phyloP scores from a whole-genome alignment of 2,888 invertebrate species.

The Calameuta filiformis region DNA sequence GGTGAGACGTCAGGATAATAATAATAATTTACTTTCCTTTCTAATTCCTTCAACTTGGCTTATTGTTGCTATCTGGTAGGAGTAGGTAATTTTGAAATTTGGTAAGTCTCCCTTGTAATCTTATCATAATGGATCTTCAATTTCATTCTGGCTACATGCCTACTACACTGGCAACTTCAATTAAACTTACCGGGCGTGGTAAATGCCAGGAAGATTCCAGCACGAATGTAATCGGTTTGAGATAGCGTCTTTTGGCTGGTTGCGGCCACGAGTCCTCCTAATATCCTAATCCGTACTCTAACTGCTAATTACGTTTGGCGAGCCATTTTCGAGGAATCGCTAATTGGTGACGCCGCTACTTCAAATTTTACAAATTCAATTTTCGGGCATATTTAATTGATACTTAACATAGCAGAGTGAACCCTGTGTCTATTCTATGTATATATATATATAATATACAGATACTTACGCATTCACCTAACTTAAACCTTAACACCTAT shows the following conservation, averaged over 20 bases:
- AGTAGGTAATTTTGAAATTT: not conserved
- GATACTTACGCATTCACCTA: not conserved
- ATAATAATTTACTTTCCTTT: not conserved
- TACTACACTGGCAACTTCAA: not conserved
- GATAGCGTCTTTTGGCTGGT: not conserved
- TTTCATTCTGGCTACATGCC: not conserved
- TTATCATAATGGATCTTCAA: not conserved
- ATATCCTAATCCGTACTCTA: not conserved
- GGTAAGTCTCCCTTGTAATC: not conserved
- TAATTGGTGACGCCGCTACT: not conserved
- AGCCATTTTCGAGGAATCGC: not conserved
- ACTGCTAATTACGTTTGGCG: slow-evolving; percentile 2
- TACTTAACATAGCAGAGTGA: not conserved
- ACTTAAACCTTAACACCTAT: not conserved
- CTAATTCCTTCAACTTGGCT: not conserved
- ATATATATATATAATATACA: not conserved
- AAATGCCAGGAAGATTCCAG: not conserved
- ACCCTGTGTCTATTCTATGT: not conserved
- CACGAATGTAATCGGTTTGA: not conserved
- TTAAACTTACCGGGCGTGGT: not conserved
- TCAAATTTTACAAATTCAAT: not conserved
- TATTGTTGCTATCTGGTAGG: not conserved
- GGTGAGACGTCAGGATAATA: not conserved
- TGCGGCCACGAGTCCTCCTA: not conserved
- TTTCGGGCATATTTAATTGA: not conserved